Conservation (phyloP, 2,797 vertebrate genomes). For the Epinephelus malabaricus region DNA sequence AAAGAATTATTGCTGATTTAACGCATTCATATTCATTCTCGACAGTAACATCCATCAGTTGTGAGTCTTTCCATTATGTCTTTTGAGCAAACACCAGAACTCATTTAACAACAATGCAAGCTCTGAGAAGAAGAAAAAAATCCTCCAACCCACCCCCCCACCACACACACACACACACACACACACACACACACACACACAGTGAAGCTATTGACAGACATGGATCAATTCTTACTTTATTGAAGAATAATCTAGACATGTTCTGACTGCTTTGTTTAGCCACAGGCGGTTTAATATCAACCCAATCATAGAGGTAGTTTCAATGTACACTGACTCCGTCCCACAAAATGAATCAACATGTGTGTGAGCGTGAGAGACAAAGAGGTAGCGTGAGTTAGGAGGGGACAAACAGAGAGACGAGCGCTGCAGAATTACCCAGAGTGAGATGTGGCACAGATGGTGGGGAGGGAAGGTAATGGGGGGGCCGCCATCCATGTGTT, state of each 20-base stretch:
- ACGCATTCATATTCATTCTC: conserved; percentile 60
- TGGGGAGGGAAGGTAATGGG: conserved; percentile 69
- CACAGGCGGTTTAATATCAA: conserved; percentile 48
- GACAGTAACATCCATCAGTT: conserved; percentile 58
- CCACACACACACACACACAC: too few relatives aligned
- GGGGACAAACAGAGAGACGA: conserved; percentile 44
- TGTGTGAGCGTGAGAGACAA: conserved; percentile 31
- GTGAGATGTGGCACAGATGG: conserved; percentile 81
- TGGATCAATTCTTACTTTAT: conserved; percentile 54
- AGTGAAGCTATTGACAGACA: conserved; percentile 19
- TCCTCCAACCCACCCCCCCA: not conserved
- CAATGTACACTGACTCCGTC: conserved; percentile 31
- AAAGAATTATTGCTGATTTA: conserved; percentile 66
- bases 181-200: not conserved
- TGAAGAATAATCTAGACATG: conserved; percentile 45
- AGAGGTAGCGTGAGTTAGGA: conserved; percentile 9
- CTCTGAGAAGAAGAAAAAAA: not conserved
- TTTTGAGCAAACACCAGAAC: conserved; percentile 53
- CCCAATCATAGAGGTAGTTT: conserved; percentile 33
- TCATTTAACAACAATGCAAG: conserved; percentile 37
- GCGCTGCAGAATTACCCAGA: conserved; percentile 55
- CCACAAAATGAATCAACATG: conserved; percentile 39
- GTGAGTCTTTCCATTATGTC: conserved; percentile 58
- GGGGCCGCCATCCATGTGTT: conserved; percentile 61
- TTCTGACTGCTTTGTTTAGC: conserved; percentile 49